Percentiles rank a stretch among this genome's conserved stretches.
These are phyloP conservation scores for Lysandra coridon DNA, from an alignment of 2,888 invertebrate genomes.

Conservation along the genomic window DNA sequence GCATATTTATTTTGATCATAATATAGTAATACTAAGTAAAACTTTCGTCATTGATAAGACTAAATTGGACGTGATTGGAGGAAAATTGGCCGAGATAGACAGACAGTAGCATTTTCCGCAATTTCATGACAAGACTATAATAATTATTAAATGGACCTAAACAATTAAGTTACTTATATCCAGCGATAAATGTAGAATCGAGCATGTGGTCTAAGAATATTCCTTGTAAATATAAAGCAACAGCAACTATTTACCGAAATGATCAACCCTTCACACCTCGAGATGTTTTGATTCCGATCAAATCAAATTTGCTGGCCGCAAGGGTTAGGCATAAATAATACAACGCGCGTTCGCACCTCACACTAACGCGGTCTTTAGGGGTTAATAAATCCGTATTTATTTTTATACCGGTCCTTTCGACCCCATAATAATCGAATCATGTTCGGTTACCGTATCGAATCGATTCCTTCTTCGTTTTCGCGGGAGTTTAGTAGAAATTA, in stretches of 20 bases:
- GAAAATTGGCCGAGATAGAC: too few relatives aligned
- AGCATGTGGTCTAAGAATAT: background rate
- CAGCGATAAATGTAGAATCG: too few relatives aligned
- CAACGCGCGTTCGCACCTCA: constrained; percentile 74
- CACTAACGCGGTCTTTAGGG: constrained; percentile 71
- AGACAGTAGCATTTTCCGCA: too few relatives aligned
- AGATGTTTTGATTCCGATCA: constrained; percentile 67
- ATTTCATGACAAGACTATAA: too few relatives aligned
- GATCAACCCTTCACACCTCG: constrained; percentile 47
- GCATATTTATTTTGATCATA: too few relatives aligned
- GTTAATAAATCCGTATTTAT: constrained; percentile 80
- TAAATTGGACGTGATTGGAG: too few relatives aligned
- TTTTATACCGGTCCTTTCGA: constrained; percentile 65
- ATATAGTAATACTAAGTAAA: too few relatives aligned
- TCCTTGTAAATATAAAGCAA: background rate
- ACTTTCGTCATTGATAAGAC: too few relatives aligned
- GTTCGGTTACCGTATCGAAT: constrained; percentile 67
- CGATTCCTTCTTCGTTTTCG: constrained; percentile 51
- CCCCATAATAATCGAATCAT: constrained; percentile 72
- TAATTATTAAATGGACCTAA: too few relatives aligned
- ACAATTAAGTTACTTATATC: too few relatives aligned
- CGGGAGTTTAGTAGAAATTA: background rate
- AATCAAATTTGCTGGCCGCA: constrained; percentile 71
- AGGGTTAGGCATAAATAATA: constrained; percentile 71
- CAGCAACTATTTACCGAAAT: constrained; percentile 22